Base-by-base conservation (phyloP, 2,888 invertebrate genomes). In the Apotomis turbidana region DNA sequence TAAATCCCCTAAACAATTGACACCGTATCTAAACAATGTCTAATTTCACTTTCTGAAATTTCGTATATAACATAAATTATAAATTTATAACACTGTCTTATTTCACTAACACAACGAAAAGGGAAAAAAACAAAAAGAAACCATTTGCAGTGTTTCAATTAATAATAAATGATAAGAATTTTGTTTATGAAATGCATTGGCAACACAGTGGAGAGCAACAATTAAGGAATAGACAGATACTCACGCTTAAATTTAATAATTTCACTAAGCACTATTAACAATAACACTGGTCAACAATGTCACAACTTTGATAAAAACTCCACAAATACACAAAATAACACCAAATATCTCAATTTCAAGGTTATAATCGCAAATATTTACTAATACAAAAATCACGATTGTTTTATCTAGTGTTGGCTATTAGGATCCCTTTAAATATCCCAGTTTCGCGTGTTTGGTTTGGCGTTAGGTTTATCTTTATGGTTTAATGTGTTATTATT, bases 401-500 rank as follows among this genome's bases (percentile, higher is more conserved):
- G 15, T 13, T 46, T 66, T 60, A 66, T 66, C 49, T 13, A 15
- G 27, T 5, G 5, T 36, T 52, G 9, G 51, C 51, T 5, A 55
- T 44, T 10, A 12, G 0, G 3, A 27, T 55, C 27, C 41, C 27
- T 55, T 8, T 12, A n/a, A 46, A 8, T 55, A n/a, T 27, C 15
- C 2, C 8, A 44, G 41, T 55, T 9, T 44, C 4, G 12, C 12
- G 6, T 54, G 10, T 9, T 12, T 52, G 10, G 10, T 12, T 13
- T 13, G 15, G 10, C 13, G n/a, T 6, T 64, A 46, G 44, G 44
- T 27, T 55, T 44, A 44, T n/a, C n/a, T 10, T 41, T 9, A 51
- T 55, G n/a, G 41, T 67, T 72, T 76, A 69, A 10, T 75, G 67
- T 76, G 74, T 74, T 79, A 78, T 76, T 79, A 77, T 74, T 77